Evolutionary conservation across 2,888 invertebrate species (phyloP), one percentile per base, ranked within the genome.

Genomic region (Dynastes grantii): DNA sequence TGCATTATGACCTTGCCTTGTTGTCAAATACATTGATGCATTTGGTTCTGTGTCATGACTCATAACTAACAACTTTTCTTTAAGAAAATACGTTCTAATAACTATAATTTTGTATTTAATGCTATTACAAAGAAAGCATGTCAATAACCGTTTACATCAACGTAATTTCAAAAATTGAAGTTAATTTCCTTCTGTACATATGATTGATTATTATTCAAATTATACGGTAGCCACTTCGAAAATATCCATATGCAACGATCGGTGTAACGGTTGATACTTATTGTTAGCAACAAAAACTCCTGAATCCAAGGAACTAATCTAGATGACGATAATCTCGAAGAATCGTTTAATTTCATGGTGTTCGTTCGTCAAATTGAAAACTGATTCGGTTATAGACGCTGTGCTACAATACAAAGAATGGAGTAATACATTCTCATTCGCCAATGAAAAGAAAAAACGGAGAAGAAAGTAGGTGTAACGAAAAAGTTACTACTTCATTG

Each of bases 301-400:
- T 58, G 79, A 76, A 78, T 76, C 70, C 79, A 78, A 70, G 76
- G 76, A 79, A 77, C 77, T 77, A 80, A 70, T 79, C 76, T 77
- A 78, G 78, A 78, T 78, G 79, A 79, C 77, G 71, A 61, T 71
- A 80, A 79, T 76, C 78, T 78, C 76, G 80, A 78, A 82, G 77
- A 82, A 78, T 80, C 79, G 81, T 82, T 82, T 81, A 82, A 84
- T 82, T 78, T 82, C 81, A 81, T 76, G 80, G 80, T 80, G 83
- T 82, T 81, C 61, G 77, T 58, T 70, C 77, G 70, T 68, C 70
- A 77, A 77, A 77, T 68, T 77, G 77, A 77, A 68, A 77, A 55
- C 68, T 77, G 77, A 76, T 76, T 76, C 65, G 40, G 67, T 76
- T 67, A 67, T 67, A 67, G 67, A 58, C 53, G 45, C 65, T 53